phyloP scores from a whole-genome alignment of 2,113 vertebrate genomes.

The Oncorhynchus clarkii region DNA sequence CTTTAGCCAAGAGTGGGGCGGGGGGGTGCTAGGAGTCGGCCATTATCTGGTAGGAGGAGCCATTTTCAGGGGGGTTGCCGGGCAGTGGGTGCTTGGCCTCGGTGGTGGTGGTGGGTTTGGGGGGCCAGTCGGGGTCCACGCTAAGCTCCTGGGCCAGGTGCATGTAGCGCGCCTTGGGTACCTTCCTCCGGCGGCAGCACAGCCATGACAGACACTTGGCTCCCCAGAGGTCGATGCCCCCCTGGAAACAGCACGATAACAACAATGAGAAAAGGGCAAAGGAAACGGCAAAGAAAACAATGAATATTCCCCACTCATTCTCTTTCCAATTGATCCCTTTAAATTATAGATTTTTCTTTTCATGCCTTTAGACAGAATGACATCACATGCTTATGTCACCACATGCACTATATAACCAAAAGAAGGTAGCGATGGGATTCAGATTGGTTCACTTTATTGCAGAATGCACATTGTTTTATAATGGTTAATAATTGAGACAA shows the following conservation, averaged over 20 bases:
- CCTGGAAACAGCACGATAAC: conserved; percentile 67
- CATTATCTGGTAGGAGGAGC: conserved; percentile 81
- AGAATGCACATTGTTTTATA: conserved; percentile 9
- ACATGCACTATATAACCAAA: no score
- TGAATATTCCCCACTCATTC: neutral
- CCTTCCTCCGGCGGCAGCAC: conserved; percentile 72
- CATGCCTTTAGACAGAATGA: neutral
- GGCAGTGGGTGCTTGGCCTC: conserved; percentile 80
- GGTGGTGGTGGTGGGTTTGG: conserved; percentile 92
- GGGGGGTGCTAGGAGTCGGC: conserved; percentile 75
- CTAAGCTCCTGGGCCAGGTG: conserved; percentile 93
- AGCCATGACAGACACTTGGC: conserved; percentile 73
- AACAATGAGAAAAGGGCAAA: neutral
- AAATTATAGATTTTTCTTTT: neutral
- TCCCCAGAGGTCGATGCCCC: conserved; percentile 68
- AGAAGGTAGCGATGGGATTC: no score
- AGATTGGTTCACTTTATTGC: neutral
- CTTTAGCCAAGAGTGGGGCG: neutral
- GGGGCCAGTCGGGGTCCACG: conserved; percentile 95
- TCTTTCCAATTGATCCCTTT: neutral
- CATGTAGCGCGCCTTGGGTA: conserved; percentile 92
- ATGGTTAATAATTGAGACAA: neutral
- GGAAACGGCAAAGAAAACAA: neutral
- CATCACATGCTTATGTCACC: neutral
- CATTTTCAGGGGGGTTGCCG: conserved; percentile 69